These are phyloP conservation scores for Hyposoter didymator DNA, from an alignment of 2,888 invertebrate species.

Conservation along the genomic window DNA sequence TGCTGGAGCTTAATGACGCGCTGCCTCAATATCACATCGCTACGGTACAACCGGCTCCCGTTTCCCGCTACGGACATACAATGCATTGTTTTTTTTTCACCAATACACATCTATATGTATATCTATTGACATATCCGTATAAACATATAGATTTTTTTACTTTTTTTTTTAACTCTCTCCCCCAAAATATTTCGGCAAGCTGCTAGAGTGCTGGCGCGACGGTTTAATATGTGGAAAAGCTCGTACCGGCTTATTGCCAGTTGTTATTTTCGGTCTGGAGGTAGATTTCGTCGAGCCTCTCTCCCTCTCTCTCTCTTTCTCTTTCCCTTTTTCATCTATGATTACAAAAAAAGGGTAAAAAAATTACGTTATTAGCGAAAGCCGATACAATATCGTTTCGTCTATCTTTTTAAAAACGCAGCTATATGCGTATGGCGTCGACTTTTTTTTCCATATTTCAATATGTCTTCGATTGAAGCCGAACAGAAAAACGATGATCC, in stretches of 20 bases:
- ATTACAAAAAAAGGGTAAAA: conserved; percentile 40
- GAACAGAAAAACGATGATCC: not conserved
- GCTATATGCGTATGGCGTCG: not conserved
- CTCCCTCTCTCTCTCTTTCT: conserved; percentile 36
- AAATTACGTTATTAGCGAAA: conserved; percentile 65
- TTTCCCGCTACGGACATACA: conserved; percentile 64
- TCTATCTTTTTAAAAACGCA: conserved; percentile 40
- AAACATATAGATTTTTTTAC: conserved; percentile 31
- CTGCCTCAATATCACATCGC: conserved; percentile 79
- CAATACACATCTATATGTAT: conserved; percentile 22
- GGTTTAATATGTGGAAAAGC: conserved; percentile 81
- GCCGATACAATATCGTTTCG: conserved; percentile 50
- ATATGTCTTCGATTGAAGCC: conserved; percentile 4
- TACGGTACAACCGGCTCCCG: conserved; percentile 58
- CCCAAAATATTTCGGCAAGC: conserved; percentile 69
- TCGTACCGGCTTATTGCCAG: conserved; percentile 80
- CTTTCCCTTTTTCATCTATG: not conserved
- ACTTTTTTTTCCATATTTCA: not conserved
- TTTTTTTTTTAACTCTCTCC: conserved; percentile 36
- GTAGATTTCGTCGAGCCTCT: conserved; percentile 68
- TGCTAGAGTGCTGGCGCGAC: conserved; percentile 39
- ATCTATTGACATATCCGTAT: conserved; percentile 40
- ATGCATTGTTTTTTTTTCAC: conserved; percentile 66
- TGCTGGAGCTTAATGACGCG: conserved; percentile 75
- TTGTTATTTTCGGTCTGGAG: conserved; percentile 78